Conservation (phyloP, 2,888 invertebrate genomes). For the Sminthurides aquaticus region DNA sequence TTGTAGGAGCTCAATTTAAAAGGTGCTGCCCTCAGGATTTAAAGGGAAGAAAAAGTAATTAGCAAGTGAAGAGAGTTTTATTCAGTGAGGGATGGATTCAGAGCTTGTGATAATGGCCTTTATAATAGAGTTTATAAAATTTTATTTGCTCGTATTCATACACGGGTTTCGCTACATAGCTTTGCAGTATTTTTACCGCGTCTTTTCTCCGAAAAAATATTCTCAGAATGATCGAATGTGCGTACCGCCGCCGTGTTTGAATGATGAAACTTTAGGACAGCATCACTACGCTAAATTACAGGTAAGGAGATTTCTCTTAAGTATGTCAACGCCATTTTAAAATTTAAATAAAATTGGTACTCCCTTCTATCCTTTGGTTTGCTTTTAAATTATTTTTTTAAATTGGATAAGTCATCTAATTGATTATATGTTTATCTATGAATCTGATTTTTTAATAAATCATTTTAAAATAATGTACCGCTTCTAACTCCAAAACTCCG, state of each 20-base stretch:
- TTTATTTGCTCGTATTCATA: constrained; percentile 31
- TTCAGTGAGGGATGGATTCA: neutral
- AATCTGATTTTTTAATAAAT: constrained; percentile 10
- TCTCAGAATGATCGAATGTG: constrained; percentile 25
- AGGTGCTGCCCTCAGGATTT: neutral
- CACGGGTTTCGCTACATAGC: constrained; percentile 39
- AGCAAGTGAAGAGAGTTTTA: neutral
- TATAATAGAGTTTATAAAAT: constrained; percentile 18
- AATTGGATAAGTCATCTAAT: neutral
- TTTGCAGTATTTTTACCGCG: constrained; percentile 33
- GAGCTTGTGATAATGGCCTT: neutral
- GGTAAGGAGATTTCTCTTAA: too few relatives aligned
- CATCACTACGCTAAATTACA: constrained; percentile 42
- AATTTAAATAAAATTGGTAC: neutral
- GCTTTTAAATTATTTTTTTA: neutral
- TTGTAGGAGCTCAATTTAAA: too few relatives aligned
- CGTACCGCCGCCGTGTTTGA: constrained; percentile 40
- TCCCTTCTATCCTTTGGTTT: neutral
- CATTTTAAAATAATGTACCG: too few relatives aligned
- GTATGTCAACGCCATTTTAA: neutral
- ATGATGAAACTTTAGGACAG: constrained; percentile 35
- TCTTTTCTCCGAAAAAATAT: constrained; percentile 38
- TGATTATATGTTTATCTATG: constrained; percentile 14
- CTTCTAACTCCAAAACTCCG: too few relatives aligned
- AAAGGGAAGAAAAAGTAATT: neutral